Conservation (phyloP, 2,113 vertebrate genomes). For the Cryptomyrus ogoouensis region DNA sequence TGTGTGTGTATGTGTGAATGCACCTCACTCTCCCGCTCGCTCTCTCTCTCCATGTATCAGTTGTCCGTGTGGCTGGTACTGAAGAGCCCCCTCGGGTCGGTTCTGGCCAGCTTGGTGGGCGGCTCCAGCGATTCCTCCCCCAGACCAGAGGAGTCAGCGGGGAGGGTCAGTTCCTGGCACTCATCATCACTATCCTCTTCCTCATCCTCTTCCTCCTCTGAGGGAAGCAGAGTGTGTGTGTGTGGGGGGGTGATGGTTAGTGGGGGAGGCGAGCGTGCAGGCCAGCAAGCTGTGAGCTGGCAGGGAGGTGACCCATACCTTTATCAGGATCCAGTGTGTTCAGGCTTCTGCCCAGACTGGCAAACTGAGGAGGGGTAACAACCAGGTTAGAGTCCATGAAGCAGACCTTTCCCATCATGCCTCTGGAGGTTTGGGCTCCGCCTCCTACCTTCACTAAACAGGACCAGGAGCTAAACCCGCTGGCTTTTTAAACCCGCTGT, state of each 20-base stretch:
- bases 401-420: not conserved
- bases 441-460: not conserved
- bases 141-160: constrained; percentile 50
- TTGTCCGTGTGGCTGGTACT: constrained; percentile 25
- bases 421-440: not conserved
- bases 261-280: not conserved
- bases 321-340: constrained; percentile 72
- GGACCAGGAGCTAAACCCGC: not conserved
- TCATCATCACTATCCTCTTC: constrained; percentile 85
- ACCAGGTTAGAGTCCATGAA: not conserved
- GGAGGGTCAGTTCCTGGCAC: constrained; percentile 66
- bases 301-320: constrained; percentile 54
- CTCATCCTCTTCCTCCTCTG: constrained; percentile 78
- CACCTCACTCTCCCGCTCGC: not conserved
- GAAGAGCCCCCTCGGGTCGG: constrained; percentile 44
- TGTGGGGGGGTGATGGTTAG: not conserved
- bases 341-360: constrained; percentile 65
- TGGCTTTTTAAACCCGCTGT: not conserved
- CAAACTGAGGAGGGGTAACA: constrained; percentile 60
- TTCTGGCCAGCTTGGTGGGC: constrained; percentile 70
- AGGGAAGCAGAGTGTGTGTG: constrained; percentile 25
- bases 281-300: not conserved
- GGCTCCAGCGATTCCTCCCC: constrained; percentile 69
- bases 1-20: not conserved
- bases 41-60: not conserved